Evolutionary conservation across 2,113 vertebrate species (phyloP), one percentile per base, ranked within the genome.

Genomic region (Seriola dumerili): DNA sequence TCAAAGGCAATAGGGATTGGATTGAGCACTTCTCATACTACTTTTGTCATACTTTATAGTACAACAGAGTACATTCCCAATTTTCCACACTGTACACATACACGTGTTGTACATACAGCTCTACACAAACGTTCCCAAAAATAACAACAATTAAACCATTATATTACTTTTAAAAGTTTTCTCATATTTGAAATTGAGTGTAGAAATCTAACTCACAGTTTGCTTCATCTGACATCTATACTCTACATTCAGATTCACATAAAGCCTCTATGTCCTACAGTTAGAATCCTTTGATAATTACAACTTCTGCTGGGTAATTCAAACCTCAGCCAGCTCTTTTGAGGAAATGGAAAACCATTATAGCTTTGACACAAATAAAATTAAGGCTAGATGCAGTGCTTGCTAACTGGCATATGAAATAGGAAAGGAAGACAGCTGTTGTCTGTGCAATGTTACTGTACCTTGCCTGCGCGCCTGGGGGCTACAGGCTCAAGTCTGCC

Each of bases 1-100:
- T 93, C 87, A 80, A 85, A 80, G 34, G 42, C 42, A 87, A 88
- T 85, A 86, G 58, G 66, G 68, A 89, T 79, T 76, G 58, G 64
- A 81, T 70, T 62, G 64, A 85, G 65, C 55, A 78, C 46, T 44
- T 72, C 21, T 72, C 29, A 42, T 44, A 12, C 36, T 3, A 64
- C 48, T 78, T 78, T 64, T 50, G 23, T 59, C 42, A 40, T 57
- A 50, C 58, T 66, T 36, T 48, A 23, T 21, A 34, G 54, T 62
- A 72, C 13, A 75, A 12, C 9, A 36, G 9, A 38, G n/a, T 23
- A 48, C 6, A 17, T 17, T 50, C 36, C 1, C 17, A 66, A 40
- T 13, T 57, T 46, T 48, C 1, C 0, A 10, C 25, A 68, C 32
- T 10, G 40, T 17, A 48, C 25, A 40, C 2, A 19, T 0, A 9